Evolutionary conservation across 1,140 invertebrate species (phyloP), one percentile per base, ranked within the genome.

Genomic region (Saccostrea echinata): DNA sequence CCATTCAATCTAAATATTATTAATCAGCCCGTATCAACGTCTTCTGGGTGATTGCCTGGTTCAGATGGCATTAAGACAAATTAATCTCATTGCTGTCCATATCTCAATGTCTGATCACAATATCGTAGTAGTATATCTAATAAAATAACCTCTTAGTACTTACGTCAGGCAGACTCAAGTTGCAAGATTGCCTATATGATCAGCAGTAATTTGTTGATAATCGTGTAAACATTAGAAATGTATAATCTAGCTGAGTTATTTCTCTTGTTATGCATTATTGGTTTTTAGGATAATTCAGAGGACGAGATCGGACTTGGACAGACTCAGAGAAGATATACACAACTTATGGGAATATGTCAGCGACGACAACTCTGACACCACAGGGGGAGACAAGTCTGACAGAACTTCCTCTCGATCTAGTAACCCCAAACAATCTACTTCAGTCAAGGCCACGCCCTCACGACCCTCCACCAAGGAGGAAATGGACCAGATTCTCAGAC

Each of bases 311-410:
- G 81, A 83, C 24, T 12, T 83, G 35, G 35, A 53, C 21, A 83
- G 21, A 52, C 81, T 53, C 12, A 33, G 51, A 21, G 51, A 83
- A 4, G 51, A 53, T 83, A 53, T 83, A 12, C 51, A 52, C 35
- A 52, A 51, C 30, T 83, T 83, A 52, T 53, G 35, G 81, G 51
- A 83, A n/a, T 51, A 52, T 18, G 35, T 83, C 81, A 52, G n/a
- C 21, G 21, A 35, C 18, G 51, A 33, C 35, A 83, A 33, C 35
- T 53, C 35, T 13, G 51, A n/a, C 21, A 21, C 35, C n/a, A 12
- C 51, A 83, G 35, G 30, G 43, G 51, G 51, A 43, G 81, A 24
- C 35, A 83, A 83, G 52, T 27, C 35, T 51, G 43, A 52, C 30
- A 53, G 35, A 52, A 12, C 35, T 53, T n/a, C 81, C 16, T 35